Percentiles rank a stretch among this genome's conserved stretches.
phyloP scores from a whole-genome alignment of 2,113 vertebrate species.

The Ahaetulla prasina region DNA sequence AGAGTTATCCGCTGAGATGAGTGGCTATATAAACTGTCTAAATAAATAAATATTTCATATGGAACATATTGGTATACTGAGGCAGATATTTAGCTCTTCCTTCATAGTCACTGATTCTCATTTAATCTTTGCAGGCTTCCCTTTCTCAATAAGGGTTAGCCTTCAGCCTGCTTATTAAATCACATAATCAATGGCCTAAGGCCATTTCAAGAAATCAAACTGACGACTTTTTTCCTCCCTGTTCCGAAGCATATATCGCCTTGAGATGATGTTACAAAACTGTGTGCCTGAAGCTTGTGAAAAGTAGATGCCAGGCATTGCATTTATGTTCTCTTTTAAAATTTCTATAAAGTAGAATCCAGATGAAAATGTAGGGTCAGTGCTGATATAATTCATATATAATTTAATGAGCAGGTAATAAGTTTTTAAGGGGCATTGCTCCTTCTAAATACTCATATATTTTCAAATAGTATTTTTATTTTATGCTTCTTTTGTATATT shows the following conservation, averaged over 20 bases:
- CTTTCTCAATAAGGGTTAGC: slow-evolving; percentile 41
- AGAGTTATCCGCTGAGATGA: not conserved
- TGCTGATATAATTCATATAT: not conserved
- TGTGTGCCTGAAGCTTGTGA: not conserved
- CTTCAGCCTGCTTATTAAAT: slow-evolving; percentile 27
- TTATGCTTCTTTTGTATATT: not conserved
- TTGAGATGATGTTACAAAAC: not conserved
- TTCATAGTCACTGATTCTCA: slow-evolving; percentile 34
- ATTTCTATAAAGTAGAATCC: slow-evolving; percentile 22
- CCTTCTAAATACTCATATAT: not conserved
- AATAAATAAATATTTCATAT: not conserved
- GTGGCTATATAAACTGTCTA: not conserved
- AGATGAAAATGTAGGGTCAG: not conserved
- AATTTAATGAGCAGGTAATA: not conserved
- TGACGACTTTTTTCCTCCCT: slow-evolving; percentile 23
- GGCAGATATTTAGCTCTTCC: slow-evolving; percentile 50
- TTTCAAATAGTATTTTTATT: not conserved
- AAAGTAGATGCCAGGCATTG: not conserved
- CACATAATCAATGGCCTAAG: slow-evolving; percentile 21
- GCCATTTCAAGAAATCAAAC: slow-evolving; percentile 20
- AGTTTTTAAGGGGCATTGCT: not conserved
- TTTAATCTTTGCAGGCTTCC: slow-evolving; percentile 35
- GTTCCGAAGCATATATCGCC: not conserved
- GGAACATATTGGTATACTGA: not conserved
- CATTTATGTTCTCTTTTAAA: slow-evolving; percentile 8